Evolutionary conservation across 2,113 vertebrate species (phyloP), one percentile per base, ranked within the genome.

Genomic region (Oryzias celebensis): DNA sequence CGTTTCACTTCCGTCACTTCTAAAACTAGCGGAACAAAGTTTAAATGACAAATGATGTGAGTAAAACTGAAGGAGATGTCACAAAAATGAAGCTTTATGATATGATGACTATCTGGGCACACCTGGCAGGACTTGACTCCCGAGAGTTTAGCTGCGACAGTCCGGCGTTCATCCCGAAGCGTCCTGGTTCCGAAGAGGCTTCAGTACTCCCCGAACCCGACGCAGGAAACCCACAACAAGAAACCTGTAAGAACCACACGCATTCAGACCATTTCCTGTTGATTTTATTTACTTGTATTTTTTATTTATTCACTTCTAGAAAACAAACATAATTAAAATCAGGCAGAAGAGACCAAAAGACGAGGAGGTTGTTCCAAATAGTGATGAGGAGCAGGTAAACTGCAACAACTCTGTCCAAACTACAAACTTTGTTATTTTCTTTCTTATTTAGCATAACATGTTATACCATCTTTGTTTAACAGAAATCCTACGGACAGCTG

Each of bases 401-500:
- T 79, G 18, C 36, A 0, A 20, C 17, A 31, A 14, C 18, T 7
- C 26, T 56, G 43, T 7, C 45, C 16, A 7, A 0, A 1, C 18
- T 6, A 18, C 23, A 17, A 45, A 17, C 3, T 10, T 4, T 18
- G 20, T 20, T 48, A 20, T 1, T 8, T 48, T 20, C 20, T 7
- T 36, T 36, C 14, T 5, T 20, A 4, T 22, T 6, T 3, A 18
- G 24, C 7, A 10, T 36, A 42, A 4, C 7, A 13, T 14, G 3
- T 0, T 41, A 14, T n/a, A 51, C 15, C 71, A 0, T 78, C 3
- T 72, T 49, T 78, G 54, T 78, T 36, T n/a, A 28, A 4, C 70
- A 86, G 84, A 58, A 12, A 55, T 73, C 3, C 13, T 17, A 52
- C 28, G 61, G 36, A 45, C 64, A 17, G 46, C 81, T 91, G 17